phyloP scores from a whole-genome alignment of 2,888 invertebrate species.

The Oegoconia quadripuncta region DNA sequence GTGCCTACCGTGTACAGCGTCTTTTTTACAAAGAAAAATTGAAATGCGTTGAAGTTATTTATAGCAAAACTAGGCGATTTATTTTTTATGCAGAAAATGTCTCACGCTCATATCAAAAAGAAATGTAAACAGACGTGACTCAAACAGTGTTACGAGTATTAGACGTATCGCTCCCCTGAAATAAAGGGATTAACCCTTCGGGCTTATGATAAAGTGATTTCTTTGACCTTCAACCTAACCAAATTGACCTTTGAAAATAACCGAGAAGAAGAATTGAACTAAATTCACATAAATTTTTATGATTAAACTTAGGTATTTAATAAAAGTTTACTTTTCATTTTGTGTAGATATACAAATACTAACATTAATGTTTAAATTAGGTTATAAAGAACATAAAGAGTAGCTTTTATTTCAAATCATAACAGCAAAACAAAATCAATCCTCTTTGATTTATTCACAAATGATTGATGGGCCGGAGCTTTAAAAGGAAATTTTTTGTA shows the following conservation, averaged over 20 bases:
- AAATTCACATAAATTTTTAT: too few species aligned
- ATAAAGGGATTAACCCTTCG: conserved; percentile 3
- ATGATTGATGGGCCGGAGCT: conserved; percentile 1
- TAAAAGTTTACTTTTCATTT: too few species aligned
- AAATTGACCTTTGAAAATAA: too few species aligned
- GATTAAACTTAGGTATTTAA: too few species aligned
- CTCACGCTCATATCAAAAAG: conserved; percentile 1
- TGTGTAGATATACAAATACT: too few species aligned
- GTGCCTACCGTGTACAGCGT: too few species aligned
- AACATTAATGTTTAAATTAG: too few species aligned
- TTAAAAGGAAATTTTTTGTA: conserved; percentile 1
- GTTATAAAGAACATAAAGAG: neutral
- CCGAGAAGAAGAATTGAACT: too few species aligned
- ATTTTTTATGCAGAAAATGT: neutral
- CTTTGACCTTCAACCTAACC: too few species aligned
- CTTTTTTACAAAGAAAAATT: too few species aligned
- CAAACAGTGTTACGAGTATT: conserved; percentile 2
- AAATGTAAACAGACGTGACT: conserved; percentile 11
- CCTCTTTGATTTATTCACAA: conserved; percentile 1
- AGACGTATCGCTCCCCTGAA: conserved; percentile 1
- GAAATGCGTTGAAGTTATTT: too few species aligned
- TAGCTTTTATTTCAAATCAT: neutral
- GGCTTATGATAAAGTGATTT: neutral
- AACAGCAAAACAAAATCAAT: conserved; percentile 1
- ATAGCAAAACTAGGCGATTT: too few species aligned